These are phyloP conservation scores for Perccottus glenii DNA, from an alignment of 2,113 vertebrate species.

Conservation along the genomic window DNA sequence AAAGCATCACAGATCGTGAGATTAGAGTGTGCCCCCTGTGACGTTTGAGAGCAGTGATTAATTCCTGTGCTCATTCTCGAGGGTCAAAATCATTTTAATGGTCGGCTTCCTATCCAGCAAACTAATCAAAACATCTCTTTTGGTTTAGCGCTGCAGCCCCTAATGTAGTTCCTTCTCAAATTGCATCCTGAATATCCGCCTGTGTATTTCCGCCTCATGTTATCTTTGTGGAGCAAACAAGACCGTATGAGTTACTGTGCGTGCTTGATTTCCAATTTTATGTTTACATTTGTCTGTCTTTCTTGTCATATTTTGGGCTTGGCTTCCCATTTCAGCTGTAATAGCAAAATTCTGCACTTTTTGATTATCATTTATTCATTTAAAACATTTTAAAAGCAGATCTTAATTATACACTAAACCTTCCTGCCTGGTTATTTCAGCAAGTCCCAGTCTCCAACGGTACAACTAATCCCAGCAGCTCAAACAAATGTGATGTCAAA, in stretches of 20 bases:
- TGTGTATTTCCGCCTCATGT: conserved; percentile 7
- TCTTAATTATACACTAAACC: neutral
- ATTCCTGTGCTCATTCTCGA: conserved; percentile 43
- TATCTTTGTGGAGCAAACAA: conserved; percentile 1
- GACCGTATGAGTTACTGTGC: no score
- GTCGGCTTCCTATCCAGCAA: conserved; percentile 37
- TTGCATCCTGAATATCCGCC: conserved; percentile 21
- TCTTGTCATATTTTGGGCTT: no score
- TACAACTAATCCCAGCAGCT: conserved; percentile 82
- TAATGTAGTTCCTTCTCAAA: conserved; percentile 11
- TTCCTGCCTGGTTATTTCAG: conserved; percentile 31
- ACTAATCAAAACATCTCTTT: conserved; percentile 39
- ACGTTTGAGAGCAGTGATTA: conserved; percentile 33
- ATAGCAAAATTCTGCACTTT: no score
- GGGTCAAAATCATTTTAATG: conserved; percentile 65
- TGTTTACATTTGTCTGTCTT: no score
- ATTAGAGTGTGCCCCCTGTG: conserved; percentile 25
- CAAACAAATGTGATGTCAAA: conserved; percentile 89
- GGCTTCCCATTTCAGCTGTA: no score
- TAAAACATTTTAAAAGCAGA: neutral
- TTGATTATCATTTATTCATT: no score
- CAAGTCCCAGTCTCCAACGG: conserved; percentile 90
- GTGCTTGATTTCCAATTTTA: no score
- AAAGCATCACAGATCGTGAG: conserved; percentile 28
- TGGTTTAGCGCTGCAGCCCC: conserved; percentile 16